Percentiles rank a stretch among this genome's conserved stretches.
phyloP scores from a whole-genome alignment of 2,797 vertebrate genomes.

The Enteromius trimaculatus region DNA sequence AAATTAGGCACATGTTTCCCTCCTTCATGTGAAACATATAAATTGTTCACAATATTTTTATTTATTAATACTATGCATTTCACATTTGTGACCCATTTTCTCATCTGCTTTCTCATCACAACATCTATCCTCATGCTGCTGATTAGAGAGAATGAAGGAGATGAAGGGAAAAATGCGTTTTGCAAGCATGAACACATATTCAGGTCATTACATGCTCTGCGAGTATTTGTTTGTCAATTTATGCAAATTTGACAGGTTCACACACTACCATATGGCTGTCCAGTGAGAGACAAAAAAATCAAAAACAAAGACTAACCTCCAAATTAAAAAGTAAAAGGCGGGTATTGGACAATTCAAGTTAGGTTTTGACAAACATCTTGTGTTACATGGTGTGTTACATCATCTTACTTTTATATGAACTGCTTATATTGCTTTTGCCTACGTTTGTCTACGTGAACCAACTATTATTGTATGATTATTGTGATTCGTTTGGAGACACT shows the following conservation, averaged over 20 bases:
- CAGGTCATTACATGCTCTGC: slow-evolving; percentile 42
- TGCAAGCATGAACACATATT: slow-evolving; percentile 48
- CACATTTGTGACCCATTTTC: slow-evolving; percentile 6
- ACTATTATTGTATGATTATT: background rate
- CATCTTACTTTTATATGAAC: background rate
- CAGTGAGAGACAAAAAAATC: slow-evolving; percentile 46
- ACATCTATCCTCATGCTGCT: slow-evolving; percentile 9
- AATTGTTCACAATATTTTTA: background rate
- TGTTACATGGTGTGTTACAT: background rate
- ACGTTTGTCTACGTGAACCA: background rate
- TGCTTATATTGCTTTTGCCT: background rate
- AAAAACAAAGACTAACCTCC: slow-evolving; percentile 31
- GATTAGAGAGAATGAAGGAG: slow-evolving; percentile 39
- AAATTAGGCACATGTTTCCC: background rate
- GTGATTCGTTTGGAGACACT: background rate
- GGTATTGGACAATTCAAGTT: background rate
- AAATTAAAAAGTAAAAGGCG: background rate
- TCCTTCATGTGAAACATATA: background rate
- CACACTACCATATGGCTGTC: slow-evolving; percentile 49
- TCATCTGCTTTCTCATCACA: background rate
- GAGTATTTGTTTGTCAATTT: slow-evolving; percentile 36
- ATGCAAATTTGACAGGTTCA: slow-evolving; percentile 41
- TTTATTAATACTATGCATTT: slow-evolving; percentile 13
- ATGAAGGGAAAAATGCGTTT: slow-evolving; percentile 41
- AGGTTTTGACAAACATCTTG: background rate